Percentiles rank a stretch among this genome's conserved stretches.
Conservation (phyloP, 2,113 vertebrate genomes). For the Tetrax tetrax region DNA sequence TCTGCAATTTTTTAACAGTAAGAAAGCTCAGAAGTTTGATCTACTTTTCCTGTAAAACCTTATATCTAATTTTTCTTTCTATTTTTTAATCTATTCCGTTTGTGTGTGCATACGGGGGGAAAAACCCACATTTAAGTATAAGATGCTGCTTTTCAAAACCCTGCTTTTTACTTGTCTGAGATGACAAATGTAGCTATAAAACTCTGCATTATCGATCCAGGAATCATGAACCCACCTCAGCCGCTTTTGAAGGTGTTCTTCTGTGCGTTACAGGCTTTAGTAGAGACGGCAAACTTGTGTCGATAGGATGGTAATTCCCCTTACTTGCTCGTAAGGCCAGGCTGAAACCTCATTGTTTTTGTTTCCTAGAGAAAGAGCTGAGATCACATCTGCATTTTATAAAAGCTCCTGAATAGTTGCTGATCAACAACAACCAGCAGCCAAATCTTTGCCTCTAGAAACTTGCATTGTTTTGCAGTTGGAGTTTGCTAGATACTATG, state of each 20-base stretch:
- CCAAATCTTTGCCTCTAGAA: constrained; percentile 22
- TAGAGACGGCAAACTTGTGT: background rate
- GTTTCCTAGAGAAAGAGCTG: constrained; percentile 54
- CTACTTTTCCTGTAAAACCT: background rate
- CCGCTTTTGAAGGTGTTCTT: background rate
- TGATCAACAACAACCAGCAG: constrained; percentile 25
- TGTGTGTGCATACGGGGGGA: background rate
- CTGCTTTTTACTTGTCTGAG: background rate
- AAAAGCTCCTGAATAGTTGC: constrained; percentile 35
- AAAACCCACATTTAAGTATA: background rate
- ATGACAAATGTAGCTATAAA: background rate
- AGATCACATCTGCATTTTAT: constrained; percentile 65
- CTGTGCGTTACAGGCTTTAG: background rate
- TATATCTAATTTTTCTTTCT: background rate
- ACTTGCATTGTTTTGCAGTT: constrained; percentile 42
- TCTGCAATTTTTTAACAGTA: background rate
- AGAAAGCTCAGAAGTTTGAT: background rate
- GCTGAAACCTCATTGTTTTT: constrained; percentile 40
- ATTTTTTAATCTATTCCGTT: background rate
- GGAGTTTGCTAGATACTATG: constrained; percentile 24
- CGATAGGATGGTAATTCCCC: background rate
- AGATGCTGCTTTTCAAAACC: background rate
- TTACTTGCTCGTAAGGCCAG: background rate
- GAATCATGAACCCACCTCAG: background rate
- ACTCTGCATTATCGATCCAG: background rate